These are phyloP conservation scores for Lepus europaeus DNA, from an alignment of 2,113 vertebrate species.

Conservation along the genomic window DNA sequence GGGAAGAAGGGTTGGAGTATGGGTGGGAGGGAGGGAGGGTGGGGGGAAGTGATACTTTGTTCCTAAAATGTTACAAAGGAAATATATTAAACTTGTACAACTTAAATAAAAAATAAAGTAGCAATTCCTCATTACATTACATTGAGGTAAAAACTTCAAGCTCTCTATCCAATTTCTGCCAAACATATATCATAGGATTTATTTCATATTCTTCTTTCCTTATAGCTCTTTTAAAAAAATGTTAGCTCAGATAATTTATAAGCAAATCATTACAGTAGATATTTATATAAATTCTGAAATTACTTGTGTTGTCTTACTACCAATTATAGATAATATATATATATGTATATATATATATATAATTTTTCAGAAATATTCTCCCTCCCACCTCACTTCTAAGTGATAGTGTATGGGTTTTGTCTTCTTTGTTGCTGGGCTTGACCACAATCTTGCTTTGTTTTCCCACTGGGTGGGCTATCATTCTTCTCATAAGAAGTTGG, in stretches of 20 bases:
- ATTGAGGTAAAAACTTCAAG: not conserved
- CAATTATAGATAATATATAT: not conserved
- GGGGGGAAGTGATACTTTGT: no score
- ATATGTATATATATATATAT: not conserved
- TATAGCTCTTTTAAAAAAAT: not conserved
- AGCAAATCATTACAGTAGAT: not conserved
- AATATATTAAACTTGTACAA: no score
- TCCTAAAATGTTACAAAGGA: no score
- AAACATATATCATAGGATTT: not conserved
- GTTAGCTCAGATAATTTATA: not conserved
- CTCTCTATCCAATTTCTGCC: not conserved
- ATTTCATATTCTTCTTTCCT: not conserved
- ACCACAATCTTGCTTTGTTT: not conserved
- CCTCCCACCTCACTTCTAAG: not conserved
- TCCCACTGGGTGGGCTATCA: not conserved
- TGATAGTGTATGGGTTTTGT: accelerated
- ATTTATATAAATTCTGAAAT: not conserved
- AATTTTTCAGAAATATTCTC: not conserved
- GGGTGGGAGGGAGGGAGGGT: no score
- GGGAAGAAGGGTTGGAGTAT: no score
- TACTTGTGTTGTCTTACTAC: not conserved
- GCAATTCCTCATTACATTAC: not conserved
- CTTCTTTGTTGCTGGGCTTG: not conserved
- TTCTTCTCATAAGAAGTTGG: not conserved
- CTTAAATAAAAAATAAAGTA: no score